These are phyloP conservation scores for Idaea biselata DNA, from an alignment of 2,888 invertebrate species.

Conservation along the genomic window DNA sequence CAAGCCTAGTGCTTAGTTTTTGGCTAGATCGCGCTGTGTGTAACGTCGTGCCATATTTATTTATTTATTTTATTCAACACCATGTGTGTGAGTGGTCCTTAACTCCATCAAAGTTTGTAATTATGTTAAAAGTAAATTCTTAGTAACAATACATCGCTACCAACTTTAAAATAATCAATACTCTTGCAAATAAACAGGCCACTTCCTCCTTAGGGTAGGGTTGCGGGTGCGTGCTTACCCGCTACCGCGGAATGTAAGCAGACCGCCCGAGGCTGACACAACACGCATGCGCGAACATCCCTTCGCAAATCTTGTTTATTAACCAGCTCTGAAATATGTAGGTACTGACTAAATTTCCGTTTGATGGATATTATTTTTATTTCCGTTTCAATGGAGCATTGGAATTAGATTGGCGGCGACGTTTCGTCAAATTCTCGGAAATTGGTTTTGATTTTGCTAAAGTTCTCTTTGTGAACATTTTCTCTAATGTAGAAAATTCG, in stretches of 20 bases:
- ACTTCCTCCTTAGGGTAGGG: neutral
- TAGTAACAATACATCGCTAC: constrained; percentile 15
- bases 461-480: neutral
- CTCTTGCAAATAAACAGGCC: constrained; percentile 33
- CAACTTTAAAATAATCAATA: constrained; percentile 31
- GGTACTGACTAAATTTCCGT: constrained; percentile 25
- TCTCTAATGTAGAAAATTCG: neutral
- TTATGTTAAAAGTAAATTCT: constrained; percentile 16
- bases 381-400: constrained; percentile 26
- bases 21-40: too few species aligned
- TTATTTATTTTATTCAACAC: too few species aligned
- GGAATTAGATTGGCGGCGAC: constrained; percentile 21
- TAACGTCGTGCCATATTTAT: too few species aligned
- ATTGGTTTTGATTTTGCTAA: neutral
- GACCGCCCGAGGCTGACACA: neutral
- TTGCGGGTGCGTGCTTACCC: neutral
- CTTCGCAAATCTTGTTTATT: constrained; percentile 11
- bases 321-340: constrained; percentile 20
- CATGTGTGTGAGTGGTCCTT: too few species aligned
- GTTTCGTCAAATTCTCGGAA: neutral
- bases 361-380: constrained; percentile 29
- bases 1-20: too few species aligned
- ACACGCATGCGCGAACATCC: neutral
- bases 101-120: neutral
- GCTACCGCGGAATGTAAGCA: neutral